Conservation (phyloP, 2,797 vertebrate genomes). For the Mormyrops attenuatus region DNA sequence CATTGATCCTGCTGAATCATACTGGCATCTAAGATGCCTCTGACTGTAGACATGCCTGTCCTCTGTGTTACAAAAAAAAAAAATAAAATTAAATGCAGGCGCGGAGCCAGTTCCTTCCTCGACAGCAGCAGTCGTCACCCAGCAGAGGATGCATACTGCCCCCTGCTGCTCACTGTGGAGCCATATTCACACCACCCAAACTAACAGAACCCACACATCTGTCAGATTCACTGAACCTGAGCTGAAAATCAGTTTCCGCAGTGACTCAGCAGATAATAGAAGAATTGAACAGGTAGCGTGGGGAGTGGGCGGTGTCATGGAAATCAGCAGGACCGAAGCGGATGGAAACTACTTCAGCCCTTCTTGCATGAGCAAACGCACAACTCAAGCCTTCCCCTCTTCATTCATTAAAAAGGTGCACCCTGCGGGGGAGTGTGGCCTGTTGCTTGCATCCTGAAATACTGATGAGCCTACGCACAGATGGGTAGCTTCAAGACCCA, state of each 20-base stretch:
- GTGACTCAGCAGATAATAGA: background rate
- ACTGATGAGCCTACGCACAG: background rate
- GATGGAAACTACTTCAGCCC: background rate
- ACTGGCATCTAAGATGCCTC: background rate
- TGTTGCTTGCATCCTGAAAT: slow-evolving; percentile 5
- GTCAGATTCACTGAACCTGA: background rate
- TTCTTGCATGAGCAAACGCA: slow-evolving; percentile 3
- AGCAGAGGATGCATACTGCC: background rate
- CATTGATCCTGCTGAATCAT: background rate
- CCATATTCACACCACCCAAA: background rate
- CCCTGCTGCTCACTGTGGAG: background rate
- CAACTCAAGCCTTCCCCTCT: background rate
- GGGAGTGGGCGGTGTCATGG: background rate
- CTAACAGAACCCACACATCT: background rate
- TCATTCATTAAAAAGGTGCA: slow-evolving; percentile 8
- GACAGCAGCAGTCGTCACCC: background rate
- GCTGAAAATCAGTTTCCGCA: background rate
- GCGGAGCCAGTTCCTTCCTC: background rate
- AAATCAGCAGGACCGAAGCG: background rate
- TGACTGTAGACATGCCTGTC: background rate
- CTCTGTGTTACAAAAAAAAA: background rate
- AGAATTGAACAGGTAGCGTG: background rate
- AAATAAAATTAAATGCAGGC: background rate
- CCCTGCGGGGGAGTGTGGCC: background rate
- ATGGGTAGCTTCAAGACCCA: background rate